Evolutionary conservation across 2,113 vertebrate genomes (phyloP).

Genomic region (Dryoscopus gambensis): DNA sequence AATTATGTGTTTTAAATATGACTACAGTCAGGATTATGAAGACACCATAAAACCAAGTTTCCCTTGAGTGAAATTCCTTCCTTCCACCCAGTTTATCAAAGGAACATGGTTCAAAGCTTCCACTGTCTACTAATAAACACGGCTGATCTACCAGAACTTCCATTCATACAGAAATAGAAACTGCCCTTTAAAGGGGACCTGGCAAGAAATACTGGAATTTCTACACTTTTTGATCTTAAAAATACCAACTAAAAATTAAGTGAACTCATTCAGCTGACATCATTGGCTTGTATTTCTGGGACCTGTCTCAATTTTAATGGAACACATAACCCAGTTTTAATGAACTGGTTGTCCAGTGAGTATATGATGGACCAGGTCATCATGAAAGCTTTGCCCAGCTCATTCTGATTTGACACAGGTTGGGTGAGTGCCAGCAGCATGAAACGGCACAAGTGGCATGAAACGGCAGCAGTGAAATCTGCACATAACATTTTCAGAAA

Average conservation of each 20-base stretch:
- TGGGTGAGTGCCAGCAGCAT: not conserved
- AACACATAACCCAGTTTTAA: constrained; percentile 17
- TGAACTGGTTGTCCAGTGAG: not conserved
- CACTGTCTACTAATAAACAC: not conserved
- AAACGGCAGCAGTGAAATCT: not conserved
- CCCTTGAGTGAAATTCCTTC: not conserved
- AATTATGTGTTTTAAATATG: not conserved
- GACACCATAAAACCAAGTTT: not conserved
- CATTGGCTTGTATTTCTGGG: constrained; percentile 35
- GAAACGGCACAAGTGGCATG: not conserved
- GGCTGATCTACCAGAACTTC: constrained; percentile 1
- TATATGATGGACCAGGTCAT: not conserved
- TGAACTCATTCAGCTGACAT: not conserved
- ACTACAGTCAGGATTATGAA: not conserved
- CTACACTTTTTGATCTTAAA: constrained; percentile 53
- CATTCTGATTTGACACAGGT: not conserved
- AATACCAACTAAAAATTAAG: constrained; percentile 54
- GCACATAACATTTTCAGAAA: not conserved
- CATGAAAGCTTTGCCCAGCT: not conserved
- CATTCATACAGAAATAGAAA: constrained; percentile 34
- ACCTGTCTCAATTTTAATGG: constrained; percentile 41
- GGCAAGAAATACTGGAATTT: constrained; percentile 57
- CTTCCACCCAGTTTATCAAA: not conserved
- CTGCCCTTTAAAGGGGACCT: constrained; percentile 14
- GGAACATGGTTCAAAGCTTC: not conserved